A percentile compares a stretch with the other conserved stretches of the same genome.
These are phyloP conservation scores for Athrips mouffetella DNA, from an alignment of 2,888 invertebrate species.

Conservation along the genomic window DNA sequence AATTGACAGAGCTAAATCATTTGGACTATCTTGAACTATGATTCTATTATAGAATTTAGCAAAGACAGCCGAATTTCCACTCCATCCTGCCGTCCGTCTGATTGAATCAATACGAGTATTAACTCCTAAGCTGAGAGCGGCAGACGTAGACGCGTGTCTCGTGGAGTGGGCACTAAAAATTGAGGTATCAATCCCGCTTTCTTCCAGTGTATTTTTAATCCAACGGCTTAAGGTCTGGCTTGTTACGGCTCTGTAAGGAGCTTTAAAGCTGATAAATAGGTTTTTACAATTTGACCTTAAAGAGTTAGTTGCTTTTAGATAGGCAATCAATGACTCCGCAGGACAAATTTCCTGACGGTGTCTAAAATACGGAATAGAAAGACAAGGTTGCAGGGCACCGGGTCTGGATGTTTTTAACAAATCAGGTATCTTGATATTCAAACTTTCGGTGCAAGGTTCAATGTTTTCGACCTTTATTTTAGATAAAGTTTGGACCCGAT, in stretches of 20 bases:
- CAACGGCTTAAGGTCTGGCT: constrained; percentile 8
- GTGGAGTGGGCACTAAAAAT: constrained; percentile 12
- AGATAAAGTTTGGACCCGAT: constrained; percentile 9
- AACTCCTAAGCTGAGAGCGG: constrained; percentile 9
- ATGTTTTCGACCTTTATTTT: constrained; percentile 2
- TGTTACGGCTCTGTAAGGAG: not conserved
- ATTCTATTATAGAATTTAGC: constrained; percentile 7
- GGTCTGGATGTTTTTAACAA: constrained; percentile 5
- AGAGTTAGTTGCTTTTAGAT: not conserved
- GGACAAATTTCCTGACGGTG: not conserved
- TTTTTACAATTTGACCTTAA: not conserved
- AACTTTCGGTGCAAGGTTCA: not conserved
- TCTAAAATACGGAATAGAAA: constrained; percentile 6
- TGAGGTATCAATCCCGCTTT: constrained; percentile 11
- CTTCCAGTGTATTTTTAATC: constrained; percentile 8
- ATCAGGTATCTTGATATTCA: constrained; percentile 7
- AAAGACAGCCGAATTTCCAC: constrained; percentile 1
- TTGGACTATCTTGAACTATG: no score
- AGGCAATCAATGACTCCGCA: not conserved
- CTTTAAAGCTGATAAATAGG: not conserved
- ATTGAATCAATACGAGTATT: constrained; percentile 10
- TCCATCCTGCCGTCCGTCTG: constrained; percentile 15
- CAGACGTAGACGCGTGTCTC: constrained; percentile 12
- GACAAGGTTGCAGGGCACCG: not conserved
- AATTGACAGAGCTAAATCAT: no score